Conservation (phyloP, 1,140 invertebrate species). For the Prorops nasuta region DNA sequence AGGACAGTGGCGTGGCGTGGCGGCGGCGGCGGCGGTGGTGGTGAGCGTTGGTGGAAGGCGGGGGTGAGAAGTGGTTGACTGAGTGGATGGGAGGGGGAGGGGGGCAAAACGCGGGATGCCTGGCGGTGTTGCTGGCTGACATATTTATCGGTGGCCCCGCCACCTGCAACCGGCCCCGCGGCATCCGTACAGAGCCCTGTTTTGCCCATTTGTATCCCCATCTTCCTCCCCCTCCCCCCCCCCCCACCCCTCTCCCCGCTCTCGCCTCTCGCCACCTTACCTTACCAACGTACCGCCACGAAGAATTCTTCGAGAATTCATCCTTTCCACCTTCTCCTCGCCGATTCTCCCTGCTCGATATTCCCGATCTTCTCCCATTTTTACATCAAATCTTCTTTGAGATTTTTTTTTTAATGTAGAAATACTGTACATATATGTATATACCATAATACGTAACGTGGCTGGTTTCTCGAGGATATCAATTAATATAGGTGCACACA, state of each 20-base stretch:
- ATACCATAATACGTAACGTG: no score
- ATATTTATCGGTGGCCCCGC: slow-evolving; percentile 53
- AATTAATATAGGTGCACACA: no score
- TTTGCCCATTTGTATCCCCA: slow-evolving; percentile 37
- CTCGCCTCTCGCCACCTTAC: slow-evolving; percentile 4
- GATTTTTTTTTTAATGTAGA: no score
- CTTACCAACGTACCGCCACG: no score
- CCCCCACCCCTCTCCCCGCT: slow-evolving; percentile 3
- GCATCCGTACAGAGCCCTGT: slow-evolving; percentile 11
- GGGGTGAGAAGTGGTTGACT: slow-evolving; percentile 7
- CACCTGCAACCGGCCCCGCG: slow-evolving; percentile 47
- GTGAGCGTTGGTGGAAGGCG: not conserved
- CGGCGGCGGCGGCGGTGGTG: not conserved
- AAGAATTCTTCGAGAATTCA: no score
- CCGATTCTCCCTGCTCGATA: slow-evolving; percentile 7
- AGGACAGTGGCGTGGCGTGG: no score
- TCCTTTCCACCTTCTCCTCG: slow-evolving; percentile 15
- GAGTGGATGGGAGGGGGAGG: slow-evolving; percentile 21
- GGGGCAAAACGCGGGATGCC: slow-evolving; percentile 27
- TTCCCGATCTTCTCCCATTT: no score
- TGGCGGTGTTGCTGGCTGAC: slow-evolving; percentile 49
- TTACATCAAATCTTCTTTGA: no score
- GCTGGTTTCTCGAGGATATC: no score
- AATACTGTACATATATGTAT: no score
- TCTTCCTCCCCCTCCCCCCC: slow-evolving; percentile 14